Conservation (phyloP, 2,797 vertebrate genomes). For the Channallabes apus region DNA sequence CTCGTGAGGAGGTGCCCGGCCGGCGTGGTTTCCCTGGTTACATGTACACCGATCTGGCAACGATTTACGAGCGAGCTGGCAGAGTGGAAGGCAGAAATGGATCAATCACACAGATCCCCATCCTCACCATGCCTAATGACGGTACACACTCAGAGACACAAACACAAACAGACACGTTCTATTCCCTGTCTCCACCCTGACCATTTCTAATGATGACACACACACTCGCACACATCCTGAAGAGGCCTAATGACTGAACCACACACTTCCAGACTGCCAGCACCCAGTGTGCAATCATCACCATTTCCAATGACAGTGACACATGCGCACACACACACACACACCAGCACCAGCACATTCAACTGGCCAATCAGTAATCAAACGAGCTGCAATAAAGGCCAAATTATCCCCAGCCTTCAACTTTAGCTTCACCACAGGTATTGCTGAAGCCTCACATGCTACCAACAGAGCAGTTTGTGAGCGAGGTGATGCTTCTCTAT, state of each 20-base stretch:
- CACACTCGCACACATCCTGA: not conserved
- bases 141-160: constrained; percentile 61
- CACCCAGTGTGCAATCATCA: constrained; percentile 14
- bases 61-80: constrained; percentile 81
- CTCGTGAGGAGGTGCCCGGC: constrained; percentile 81
- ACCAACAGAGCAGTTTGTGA: constrained; percentile 24
- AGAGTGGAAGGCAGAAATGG: constrained; percentile 81
- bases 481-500: constrained; percentile 35
- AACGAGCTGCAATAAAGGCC: not conserved
- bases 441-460: constrained; percentile 16
- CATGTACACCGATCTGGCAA: constrained; percentile 85
- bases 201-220: not conserved
- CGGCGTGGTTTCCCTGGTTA: constrained; percentile 81
- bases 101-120: constrained; percentile 85
- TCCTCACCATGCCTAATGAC: constrained; percentile 85
- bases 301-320: constrained; percentile 5
- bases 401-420: constrained; percentile 30
- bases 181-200: not conserved
- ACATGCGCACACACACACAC: not conserved
- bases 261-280: not conserved
- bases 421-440: constrained; percentile 29
- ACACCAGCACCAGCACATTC: constrained; percentile 15
- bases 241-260: constrained; percentile 13
- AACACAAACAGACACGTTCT: not conserved
- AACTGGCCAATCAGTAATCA: constrained; percentile 26